These are phyloP conservation scores for Platysternon megacephalum DNA, from an alignment of 2,113 vertebrate species.

Conservation along the genomic window DNA sequence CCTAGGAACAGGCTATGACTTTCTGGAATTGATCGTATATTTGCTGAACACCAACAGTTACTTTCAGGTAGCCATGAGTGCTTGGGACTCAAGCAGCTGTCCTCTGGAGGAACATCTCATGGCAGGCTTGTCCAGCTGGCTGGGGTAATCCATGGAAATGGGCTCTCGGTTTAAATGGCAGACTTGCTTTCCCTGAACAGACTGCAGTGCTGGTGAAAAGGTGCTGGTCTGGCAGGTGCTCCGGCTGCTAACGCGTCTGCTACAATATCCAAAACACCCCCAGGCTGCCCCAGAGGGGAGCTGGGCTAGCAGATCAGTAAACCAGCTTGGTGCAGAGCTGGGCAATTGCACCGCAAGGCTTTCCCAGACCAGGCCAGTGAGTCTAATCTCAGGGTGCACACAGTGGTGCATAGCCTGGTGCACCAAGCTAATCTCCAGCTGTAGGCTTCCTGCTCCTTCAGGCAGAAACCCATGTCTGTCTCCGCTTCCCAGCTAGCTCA, in stretches of 20 bases:
- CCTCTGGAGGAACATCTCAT: background rate
- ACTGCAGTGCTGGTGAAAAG: background rate
- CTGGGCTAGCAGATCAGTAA: rapidly evolving
- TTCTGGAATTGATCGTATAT: background rate
- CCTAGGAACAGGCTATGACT: background rate
- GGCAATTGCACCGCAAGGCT: background rate
- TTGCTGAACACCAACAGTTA: background rate
- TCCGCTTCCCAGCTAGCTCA: rapidly evolving
- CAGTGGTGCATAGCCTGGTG: background rate
- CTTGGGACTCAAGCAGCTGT: background rate
- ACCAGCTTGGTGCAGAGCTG: background rate
- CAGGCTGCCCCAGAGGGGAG: background rate
- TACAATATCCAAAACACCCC: too few relatives aligned
- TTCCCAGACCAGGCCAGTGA: rapidly evolving
- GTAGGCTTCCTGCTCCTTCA: conserved; percentile 12
- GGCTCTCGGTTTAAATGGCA: background rate
- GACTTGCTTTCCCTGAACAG: background rate
- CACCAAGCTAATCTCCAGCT: conserved; percentile 27
- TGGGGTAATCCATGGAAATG: background rate
- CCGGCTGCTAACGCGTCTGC: rapidly evolving
- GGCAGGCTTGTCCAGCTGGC: rapidly evolving
- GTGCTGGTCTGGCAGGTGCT: too few relatives aligned
- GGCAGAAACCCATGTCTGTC: background rate
- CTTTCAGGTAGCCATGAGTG: too few relatives aligned
- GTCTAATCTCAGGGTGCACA: conserved; percentile 13